Evolutionary conservation across 2,113 vertebrate species (phyloP).

Genomic region (Emydocephalus ijimae): DNA sequence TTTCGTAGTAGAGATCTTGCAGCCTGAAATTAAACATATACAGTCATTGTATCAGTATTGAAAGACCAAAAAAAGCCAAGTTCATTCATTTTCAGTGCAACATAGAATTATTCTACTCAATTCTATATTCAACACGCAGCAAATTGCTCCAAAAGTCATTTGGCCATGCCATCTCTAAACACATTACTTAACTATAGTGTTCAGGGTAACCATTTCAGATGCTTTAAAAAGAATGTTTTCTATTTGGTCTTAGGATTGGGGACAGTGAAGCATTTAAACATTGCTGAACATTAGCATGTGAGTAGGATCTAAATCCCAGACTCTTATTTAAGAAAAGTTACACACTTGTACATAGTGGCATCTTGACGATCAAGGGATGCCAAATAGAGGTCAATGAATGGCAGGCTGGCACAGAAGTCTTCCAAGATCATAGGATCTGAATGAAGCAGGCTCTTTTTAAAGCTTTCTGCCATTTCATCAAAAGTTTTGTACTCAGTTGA

Average conservation of each 20-base stretch:
- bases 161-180: neutral
- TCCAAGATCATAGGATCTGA: constrained; percentile 41
- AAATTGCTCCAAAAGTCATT: neutral
- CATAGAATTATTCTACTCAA: neutral
- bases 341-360: constrained; percentile 39
- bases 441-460: constrained; percentile 37
- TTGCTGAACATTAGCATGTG: neutral
- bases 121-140: neutral
- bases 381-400: constrained; percentile 52
- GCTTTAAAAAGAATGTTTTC: neutral
- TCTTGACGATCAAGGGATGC: constrained; percentile 53
- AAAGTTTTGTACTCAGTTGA: constrained; percentile 28
- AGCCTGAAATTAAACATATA: constrained; percentile 44
- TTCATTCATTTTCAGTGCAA: too few species aligned
- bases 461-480: constrained; percentile 42
- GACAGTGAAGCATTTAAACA: neutral
- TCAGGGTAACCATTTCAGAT: neutral
- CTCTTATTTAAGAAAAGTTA: neutral
- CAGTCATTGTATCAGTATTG: neutral
- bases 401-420: constrained; percentile 48
- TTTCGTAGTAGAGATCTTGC: constrained; percentile 53
- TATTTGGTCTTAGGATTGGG: neutral
- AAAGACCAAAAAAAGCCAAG: neutral
- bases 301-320: neutral
- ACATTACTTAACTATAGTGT: neutral